These are phyloP conservation scores for Melanerpes aurifrons DNA, from an alignment of 2,113 vertebrate genomes.

Conservation along the genomic window DNA sequence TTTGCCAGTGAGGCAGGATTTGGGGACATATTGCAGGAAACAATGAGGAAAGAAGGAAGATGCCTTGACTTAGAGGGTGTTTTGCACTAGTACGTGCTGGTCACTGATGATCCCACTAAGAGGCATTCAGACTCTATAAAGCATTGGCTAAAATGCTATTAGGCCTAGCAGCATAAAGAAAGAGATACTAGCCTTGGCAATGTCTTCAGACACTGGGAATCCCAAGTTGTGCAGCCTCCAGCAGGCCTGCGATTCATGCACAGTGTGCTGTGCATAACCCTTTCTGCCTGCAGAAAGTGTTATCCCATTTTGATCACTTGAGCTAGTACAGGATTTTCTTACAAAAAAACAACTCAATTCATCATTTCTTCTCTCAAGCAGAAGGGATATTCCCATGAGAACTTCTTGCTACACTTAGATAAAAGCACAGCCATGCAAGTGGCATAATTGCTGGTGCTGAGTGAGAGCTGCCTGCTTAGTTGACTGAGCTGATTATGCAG, in stretches of 20 bases:
- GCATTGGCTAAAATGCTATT: not conserved
- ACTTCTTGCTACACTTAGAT: not conserved
- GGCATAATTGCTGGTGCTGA: not conserved
- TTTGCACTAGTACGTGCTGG: not conserved
- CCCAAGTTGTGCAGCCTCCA: not conserved
- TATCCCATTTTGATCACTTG: not conserved
- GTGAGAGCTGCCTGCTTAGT: not conserved
- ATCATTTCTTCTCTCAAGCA: not conserved
- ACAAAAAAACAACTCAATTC: not conserved
- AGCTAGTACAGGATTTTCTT: not conserved
- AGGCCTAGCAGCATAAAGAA: not conserved
- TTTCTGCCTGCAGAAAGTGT: not conserved
- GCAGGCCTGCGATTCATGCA: accelerated
- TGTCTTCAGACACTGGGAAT: not conserved
- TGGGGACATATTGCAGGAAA: not conserved
- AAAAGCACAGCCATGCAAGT: not conserved
- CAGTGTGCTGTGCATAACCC: accelerated
- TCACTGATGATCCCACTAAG: not conserved
- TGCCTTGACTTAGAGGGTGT: not conserved
- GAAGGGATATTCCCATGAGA: not conserved
- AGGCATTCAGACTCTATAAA: not conserved
- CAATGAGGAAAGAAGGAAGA: not conserved
- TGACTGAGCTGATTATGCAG: not conserved
- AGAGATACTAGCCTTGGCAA: not conserved
- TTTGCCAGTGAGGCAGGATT: not conserved